Evolutionary conservation across 2,888 invertebrate species (phyloP).

Genomic region (Mamestra brassicae): DNA sequence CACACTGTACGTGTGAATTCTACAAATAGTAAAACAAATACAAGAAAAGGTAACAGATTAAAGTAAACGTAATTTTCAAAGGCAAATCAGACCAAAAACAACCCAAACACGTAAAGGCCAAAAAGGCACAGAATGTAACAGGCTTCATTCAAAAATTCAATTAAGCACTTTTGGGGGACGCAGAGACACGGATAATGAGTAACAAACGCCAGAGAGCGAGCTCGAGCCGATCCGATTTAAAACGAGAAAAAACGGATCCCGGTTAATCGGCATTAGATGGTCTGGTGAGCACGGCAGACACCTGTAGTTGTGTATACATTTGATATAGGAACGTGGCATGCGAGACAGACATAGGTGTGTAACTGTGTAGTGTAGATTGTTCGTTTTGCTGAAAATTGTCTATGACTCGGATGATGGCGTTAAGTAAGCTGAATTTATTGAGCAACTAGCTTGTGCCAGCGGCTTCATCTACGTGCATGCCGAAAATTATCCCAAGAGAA

Average conservation of each 20-base stretch:
- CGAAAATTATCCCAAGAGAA: too few species aligned
- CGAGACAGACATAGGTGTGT: not conserved
- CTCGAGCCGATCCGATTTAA: constrained; percentile 74
- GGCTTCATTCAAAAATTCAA: constrained; percentile 78
- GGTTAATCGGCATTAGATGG: constrained; percentile 82
- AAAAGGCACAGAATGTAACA: constrained; percentile 69
- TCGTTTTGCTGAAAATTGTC: constrained; percentile 16
- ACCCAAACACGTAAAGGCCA: constrained; percentile 40
- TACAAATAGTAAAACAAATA: not conserved
- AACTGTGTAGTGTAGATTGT: not conserved
- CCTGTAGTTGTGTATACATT: constrained; percentile 62
- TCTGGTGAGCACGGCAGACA: constrained; percentile 76
- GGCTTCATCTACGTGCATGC: too few species aligned
- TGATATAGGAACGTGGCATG: constrained; percentile 9
- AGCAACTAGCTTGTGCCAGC: too few species aligned
- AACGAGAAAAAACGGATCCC: constrained; percentile 62
- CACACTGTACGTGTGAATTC: not conserved
- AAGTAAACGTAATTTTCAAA: constrained; percentile 7
- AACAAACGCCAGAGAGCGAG: constrained; percentile 76
- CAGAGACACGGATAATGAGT: constrained; percentile 74
- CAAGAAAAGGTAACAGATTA: not conserved
- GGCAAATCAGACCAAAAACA: constrained; percentile 16
- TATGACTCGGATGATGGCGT: not conserved
- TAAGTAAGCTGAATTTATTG: not conserved
- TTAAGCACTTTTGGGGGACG: constrained; percentile 69